Conservation (phyloP, 2,888 invertebrate species). For the Noctua janthe region DNA sequence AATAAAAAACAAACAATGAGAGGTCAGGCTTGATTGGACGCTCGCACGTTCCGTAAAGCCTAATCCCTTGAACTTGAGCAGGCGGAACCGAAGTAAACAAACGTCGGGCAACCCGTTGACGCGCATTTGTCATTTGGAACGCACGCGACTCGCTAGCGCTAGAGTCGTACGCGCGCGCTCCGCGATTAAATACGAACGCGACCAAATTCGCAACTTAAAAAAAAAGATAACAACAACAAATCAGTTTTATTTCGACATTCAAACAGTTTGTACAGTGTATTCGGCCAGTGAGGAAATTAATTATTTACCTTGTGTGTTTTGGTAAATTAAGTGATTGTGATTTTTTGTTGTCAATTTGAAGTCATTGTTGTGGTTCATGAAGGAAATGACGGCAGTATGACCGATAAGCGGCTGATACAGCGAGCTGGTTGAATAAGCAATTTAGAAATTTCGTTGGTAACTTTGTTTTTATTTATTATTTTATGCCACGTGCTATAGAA, state of each 20-base stretch:
- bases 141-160: conserved; percentile 79
- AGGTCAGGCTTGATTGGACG: conserved; percentile 71
- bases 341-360: conserved; percentile 66
- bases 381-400: conserved; percentile 81
- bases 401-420: conserved; percentile 79
- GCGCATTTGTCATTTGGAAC: conserved; percentile 89
- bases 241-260: conserved; percentile 62
- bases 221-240: conserved; percentile 67
- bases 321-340: conserved; percentile 68
- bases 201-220: conserved; percentile 67
- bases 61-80: conserved; percentile 88
- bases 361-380: conserved; percentile 77
- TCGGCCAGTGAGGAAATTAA: conserved; percentile 65
- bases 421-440: conserved; percentile 59
- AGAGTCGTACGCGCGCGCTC: conserved; percentile 76
- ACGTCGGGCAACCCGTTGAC: conserved; percentile 80
- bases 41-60: conserved; percentile 70
- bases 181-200: conserved; percentile 73
- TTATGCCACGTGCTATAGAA: neutral
- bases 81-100: conserved; percentile 83
- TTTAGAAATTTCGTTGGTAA: conserved; percentile 66
- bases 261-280: conserved; percentile 58
- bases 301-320: conserved; percentile 62
- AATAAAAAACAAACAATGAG: conserved; percentile 54
- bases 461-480: conserved; percentile 31